Percentiles rank a stretch among this genome's conserved stretches.
These are phyloP conservation scores for Tragelaphus imberbis DNA, from an alignment of 2,113 vertebrate species.

Conservation along the genomic window DNA sequence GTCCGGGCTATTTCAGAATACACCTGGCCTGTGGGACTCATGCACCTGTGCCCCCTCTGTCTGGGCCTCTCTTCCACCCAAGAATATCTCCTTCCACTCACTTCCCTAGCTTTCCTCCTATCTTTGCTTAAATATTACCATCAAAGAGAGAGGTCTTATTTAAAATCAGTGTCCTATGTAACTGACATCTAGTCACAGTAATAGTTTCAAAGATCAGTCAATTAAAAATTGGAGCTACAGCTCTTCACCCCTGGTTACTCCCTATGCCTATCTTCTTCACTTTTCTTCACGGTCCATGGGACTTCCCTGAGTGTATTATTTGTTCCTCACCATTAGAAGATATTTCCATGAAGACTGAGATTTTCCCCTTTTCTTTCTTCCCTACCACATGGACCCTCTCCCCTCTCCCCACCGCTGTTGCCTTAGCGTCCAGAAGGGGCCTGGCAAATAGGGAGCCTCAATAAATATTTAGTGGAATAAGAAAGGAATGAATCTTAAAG, in stretches of 20 bases:
- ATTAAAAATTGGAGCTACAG: neutral
- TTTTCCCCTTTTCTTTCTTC: neutral
- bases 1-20: fast-evolving
- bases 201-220: neutral
- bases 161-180: neutral
- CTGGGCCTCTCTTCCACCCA: neutral
- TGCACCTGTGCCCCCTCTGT: neutral
- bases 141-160: neutral
- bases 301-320: neutral
- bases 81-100: neutral
- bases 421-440: neutral
- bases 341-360: neutral
- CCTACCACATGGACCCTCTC: neutral
- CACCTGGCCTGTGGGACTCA: neutral
- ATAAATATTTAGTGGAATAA: neutral
- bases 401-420: fast-evolving
- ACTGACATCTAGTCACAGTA: neutral
- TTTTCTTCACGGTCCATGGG: neutral
- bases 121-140: neutral
- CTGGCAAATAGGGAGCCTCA: neutral
- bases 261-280: neutral
- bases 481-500: neutral
- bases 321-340: neutral
- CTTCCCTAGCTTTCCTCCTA: neutral
- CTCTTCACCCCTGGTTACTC: neutral